These are phyloP conservation scores for Mimachlamys varia DNA, from an alignment of 2,888 invertebrate genomes.

Conservation along the genomic window DNA sequence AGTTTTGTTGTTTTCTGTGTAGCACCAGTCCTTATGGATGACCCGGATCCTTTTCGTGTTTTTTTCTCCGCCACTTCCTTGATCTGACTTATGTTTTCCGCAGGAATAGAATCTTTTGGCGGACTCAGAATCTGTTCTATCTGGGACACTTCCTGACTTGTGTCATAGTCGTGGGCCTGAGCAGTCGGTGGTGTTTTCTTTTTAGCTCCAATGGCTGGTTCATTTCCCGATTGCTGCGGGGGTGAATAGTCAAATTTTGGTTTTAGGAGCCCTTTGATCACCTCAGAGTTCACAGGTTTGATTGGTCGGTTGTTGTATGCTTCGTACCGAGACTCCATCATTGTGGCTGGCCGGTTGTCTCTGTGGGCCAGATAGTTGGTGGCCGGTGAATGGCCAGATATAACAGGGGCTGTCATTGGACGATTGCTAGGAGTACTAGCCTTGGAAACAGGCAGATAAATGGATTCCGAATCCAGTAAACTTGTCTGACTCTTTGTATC, in stretches of 20 bases:
- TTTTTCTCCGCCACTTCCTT: constrained; percentile 61
- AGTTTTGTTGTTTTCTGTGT: constrained; percentile 53
- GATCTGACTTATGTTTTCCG: constrained; percentile 59
- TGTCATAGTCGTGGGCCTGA: constrained; percentile 72
- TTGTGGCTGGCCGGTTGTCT: constrained; percentile 63
- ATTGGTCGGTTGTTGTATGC: constrained; percentile 72
- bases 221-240: constrained; percentile 68
- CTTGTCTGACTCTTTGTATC: constrained; percentile 70
- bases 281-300: constrained; percentile 70
- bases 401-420: constrained; percentile 68
- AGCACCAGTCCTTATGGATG: constrained; percentile 49
- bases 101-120: constrained; percentile 56
- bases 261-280: constrained; percentile 61
- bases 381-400: constrained; percentile 55
- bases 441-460: constrained; percentile 74
- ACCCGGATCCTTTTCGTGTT: constrained; percentile 48
- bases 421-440: constrained; percentile 55
- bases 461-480: constrained; percentile 77
- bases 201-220: constrained; percentile 65
- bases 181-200: constrained; percentile 69
- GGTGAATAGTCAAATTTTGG: constrained; percentile 67
- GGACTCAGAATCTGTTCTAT: constrained; percentile 60
- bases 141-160: constrained; percentile 66
- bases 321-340: constrained; percentile 67
- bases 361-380: constrained; percentile 55